Conservation (phyloP, 2,888 invertebrate genomes). For the Campoplex capitator region DNA sequence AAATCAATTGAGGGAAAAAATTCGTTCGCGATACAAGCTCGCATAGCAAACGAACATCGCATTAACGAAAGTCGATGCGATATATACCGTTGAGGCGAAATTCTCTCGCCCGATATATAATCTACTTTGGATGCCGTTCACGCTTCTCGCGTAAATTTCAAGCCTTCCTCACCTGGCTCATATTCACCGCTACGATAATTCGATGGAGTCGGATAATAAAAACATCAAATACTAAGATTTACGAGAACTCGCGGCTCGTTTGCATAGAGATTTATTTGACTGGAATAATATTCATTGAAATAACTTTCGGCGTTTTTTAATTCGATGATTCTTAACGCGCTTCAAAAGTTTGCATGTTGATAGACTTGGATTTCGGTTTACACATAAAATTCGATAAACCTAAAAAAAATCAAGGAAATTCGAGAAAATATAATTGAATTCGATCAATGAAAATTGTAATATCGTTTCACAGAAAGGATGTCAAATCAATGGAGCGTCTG, state of each 20-base stretch:
- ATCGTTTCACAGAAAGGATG: slow-evolving; percentile 62
- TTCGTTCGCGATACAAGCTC: slow-evolving; percentile 53
- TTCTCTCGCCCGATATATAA: slow-evolving; percentile 44
- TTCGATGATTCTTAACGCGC: not conserved
- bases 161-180: slow-evolving; percentile 37
- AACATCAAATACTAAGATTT: slow-evolving; percentile 20
- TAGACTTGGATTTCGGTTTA: not conserved
- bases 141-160: slow-evolving; percentile 65
- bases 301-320: not conserved
- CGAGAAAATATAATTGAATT: not conserved
- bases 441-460: not conserved
- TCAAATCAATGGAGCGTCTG: slow-evolving; percentile 72
- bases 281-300: not conserved
- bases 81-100: slow-evolving; percentile 48
- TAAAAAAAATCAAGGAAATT: not conserved
- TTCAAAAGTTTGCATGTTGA: not conserved
- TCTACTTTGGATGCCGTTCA: slow-evolving; percentile 63
- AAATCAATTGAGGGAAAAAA: slow-evolving; percentile 64
- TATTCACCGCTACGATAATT: slow-evolving; percentile 57
- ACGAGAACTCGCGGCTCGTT: not conserved
- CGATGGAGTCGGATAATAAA: slow-evolving; percentile 22
- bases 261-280: not conserved
- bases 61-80: slow-evolving; percentile 51
- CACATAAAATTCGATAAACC: not conserved
- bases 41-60: slow-evolving; percentile 31